Base-by-base conservation (phyloP, 2,797 vertebrate species). In the Myripristis murdjan region DNA sequence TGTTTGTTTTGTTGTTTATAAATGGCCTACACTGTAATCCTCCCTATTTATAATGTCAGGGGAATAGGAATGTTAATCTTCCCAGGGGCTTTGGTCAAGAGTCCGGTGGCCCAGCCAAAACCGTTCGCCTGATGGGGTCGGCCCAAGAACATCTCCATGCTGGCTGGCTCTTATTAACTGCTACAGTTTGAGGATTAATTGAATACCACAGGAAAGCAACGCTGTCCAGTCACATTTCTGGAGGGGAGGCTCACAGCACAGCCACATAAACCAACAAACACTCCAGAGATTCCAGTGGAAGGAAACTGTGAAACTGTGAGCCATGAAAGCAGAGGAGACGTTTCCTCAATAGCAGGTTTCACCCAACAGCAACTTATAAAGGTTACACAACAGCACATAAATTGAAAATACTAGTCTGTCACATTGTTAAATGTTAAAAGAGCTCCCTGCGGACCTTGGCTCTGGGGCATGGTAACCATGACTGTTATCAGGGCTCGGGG, bases 21-120 rank as follows among this genome's bases (percentile, higher is more conserved):
- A 49, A 82, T 49, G n/a, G 28, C 14, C 22, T 89, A n/a, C n/a
- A n/a, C n/a, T n/a, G n/a, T n/a, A 86, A 88, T 88, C 77, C 73
- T 44, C 78, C 70, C 87, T 92, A 87, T 90, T 88, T 87, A 81
- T 88, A 89, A 82, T 81, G 75, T 77, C 82, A 87, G 78, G 75
- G 82, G 91, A 91, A 87, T 74, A 89, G 88, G 93, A 92, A 94
- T 94, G 89, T 90, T 91, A 92, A 93, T 93, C 92, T 90, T 60
- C 78, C 81, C 63, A 64, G 78, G 68, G 78, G 80, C 81, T 90
- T 89, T 89, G 86, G 85, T 91, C 86, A 84, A 92, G 88, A 91
- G 90, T 92, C 88, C 88, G 83, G 73, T 22, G 81, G 83, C 85
- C 82, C 64, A 58, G 82, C 74, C 79, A 75, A 44, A 15, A 15